phyloP scores from a whole-genome alignment of 2,888 invertebrate species.

The Drosophila melanosoma region DNA sequence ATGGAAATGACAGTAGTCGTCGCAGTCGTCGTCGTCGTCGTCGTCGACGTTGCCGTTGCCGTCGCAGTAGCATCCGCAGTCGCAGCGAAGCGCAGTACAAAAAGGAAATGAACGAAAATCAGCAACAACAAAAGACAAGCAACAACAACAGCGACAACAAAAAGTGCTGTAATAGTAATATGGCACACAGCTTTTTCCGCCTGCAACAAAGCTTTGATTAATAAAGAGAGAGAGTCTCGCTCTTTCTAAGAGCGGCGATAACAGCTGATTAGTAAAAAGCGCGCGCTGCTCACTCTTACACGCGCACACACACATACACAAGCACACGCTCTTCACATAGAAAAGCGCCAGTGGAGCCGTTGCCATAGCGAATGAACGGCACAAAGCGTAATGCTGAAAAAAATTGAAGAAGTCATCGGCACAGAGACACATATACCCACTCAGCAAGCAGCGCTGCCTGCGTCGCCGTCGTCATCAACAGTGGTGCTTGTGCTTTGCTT shows the following conservation, averaged over 20 bases:
- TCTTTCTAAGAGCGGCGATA: conserved; percentile 42
- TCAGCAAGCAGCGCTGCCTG: conserved; percentile 63
- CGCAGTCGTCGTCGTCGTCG: conserved; percentile 27
- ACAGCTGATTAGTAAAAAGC: conserved; percentile 72
- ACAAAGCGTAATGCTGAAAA: conserved; percentile 71
- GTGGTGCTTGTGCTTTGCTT: conserved; percentile 38
- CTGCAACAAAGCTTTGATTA: conserved; percentile 53
- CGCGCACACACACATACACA: conserved; percentile 20
- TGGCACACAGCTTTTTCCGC: conserved; percentile 63
- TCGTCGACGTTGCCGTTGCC: conserved; percentile 2
- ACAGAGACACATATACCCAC: conserved; percentile 84
- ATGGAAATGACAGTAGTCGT: conserved; percentile 63
- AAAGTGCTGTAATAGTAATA: conserved; percentile 63
- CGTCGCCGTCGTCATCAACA: conserved; percentile 39
- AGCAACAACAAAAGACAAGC: conserved; percentile 29
- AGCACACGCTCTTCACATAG: conserved; percentile 22
- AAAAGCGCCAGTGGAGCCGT: conserved; percentile 61
- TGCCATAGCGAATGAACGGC: conserved; percentile 78
- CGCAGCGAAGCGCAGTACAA: conserved; percentile 52
- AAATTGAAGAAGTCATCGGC: conserved; percentile 82
- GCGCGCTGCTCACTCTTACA: conserved; percentile 50
- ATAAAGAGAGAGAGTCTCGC: conserved; percentile 6
- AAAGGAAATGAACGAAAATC: conserved; percentile 61
- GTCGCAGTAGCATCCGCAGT: conserved; percentile 27
- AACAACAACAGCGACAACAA: conserved; percentile 16